Evolutionary conservation across 2,113 vertebrate species (phyloP), one percentile per base, ranked within the genome.

Genomic region (Callithrix jacchus): DNA sequence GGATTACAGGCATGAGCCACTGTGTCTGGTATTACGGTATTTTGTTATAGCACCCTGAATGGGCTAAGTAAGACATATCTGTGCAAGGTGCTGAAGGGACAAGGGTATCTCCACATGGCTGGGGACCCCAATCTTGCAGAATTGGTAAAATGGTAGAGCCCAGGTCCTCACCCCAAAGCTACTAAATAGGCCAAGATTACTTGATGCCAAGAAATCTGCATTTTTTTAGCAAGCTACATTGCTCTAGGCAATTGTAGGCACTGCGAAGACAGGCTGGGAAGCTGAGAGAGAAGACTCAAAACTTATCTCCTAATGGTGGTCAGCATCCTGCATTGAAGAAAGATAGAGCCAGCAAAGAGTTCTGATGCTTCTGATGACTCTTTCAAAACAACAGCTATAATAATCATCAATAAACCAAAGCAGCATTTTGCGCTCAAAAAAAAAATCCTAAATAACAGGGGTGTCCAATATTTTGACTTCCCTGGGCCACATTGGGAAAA

Each of bases 221-320:
- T 10, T 73, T n/a, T n/a, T 40, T 61, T 30, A 74, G 61, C 17
- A 47, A 86, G 45, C 37, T 18, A 13, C 6, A 4, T 25, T 45
- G 18, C 14, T 80, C 17, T 30, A 35, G 32, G 64, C 25, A 20
- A 5, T 1, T 10, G n/a, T 5, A 52, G 71, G 32, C 52, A 32
- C 35, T 0, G 2, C 25, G n/a, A 40, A 54, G 30, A 49, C 27
- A 0, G 27, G n/a, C 4, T 21, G 23, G 61, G 16, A 73, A 6
- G 27, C 5, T 4, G 42, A 66, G 30, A 27, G 8, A 3, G 13
- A 23, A 3, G 49, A 10, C 30, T 40, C 9, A 10, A 5, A 2
- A 45, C 47, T 40, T 2, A 56, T 13, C 18, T 74, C 56, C 58
- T 79, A 32, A 35, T 8, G 2, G 13, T 49, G 14, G 13, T 56